Evolutionary conservation across 2,113 vertebrate genomes (phyloP), one percentile per base, ranked within the genome.

Genomic region (Polyodon spathula): DNA sequence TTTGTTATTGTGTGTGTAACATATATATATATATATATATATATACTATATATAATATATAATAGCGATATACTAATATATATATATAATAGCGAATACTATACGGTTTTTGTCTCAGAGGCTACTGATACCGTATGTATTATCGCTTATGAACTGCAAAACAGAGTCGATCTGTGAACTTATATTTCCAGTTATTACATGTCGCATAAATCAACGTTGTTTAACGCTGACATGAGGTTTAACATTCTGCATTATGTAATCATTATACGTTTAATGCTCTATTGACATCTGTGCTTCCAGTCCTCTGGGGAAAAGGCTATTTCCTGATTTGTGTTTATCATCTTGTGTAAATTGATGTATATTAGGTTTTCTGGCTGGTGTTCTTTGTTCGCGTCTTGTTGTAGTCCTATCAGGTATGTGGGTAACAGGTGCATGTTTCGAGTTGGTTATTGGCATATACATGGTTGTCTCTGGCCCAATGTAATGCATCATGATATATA

Each of bases 341-440:
- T 40, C n/a, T n/a, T 58, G n/a, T 58, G 17, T 48, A 14, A 59
- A 59, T 48, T 1, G 16, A 48, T 58, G 56, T 10, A 12, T 17
- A 11, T 14, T 59, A 54, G 52, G 62, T 51, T 64, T 15, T 59
- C 63, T 67, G 70, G 59, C 57, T 66, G 58, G 51, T 58, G 46
- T 44, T 69, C 12, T 66, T 66, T 50, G 68, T 73, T 71, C n/a
- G 68, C 71, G 71, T 69, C 63, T 65, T 66, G 64, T 73, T 63
- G 40, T 40, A 60, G 68, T 70, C n/a, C n/a, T 81, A 81, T 54
- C 38, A 66, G 59, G 61, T 70, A 56, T 74, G 68, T 67, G 61
- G 61, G 68, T 54, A 72, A 83, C 84, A 87, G 84, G 83, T 88
- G 84, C 82, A 76, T 76, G 70, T 67, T 70, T 72, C 69, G 63